Percentiles rank a stretch among this genome's conserved stretches.
Conservation (phyloP, 2,113 vertebrate genomes). For the Catharus bicknelli region DNA sequence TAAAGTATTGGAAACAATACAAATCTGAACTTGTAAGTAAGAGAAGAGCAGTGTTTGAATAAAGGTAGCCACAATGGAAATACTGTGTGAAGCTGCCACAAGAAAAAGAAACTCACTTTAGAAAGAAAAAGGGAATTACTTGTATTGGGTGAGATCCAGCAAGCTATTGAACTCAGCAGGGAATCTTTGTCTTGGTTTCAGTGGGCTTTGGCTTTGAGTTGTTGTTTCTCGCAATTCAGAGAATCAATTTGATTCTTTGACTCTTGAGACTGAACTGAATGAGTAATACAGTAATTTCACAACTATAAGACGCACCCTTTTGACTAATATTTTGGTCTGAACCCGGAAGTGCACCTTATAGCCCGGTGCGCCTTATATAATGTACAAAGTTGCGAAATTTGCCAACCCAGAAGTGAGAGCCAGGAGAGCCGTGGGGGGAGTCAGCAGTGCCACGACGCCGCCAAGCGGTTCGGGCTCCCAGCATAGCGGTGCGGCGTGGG, state of each 20-base stretch:
- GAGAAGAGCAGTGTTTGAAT: background rate
- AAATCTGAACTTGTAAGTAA: background rate
- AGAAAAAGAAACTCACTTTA: background rate
- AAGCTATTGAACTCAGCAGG: slow-evolving; percentile 2
- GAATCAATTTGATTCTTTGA: background rate
- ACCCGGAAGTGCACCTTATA: too few relatives aligned
- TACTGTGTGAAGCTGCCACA: background rate
- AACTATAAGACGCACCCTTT: too few relatives aligned
- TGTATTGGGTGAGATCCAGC: background rate
- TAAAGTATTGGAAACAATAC: background rate
- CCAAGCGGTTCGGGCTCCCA: too few relatives aligned
- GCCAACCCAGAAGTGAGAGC: too few relatives aligned
- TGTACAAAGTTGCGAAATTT: too few relatives aligned
- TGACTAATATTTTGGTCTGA: too few relatives aligned
- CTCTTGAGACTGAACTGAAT: background rate
- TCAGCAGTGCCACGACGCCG: too few relatives aligned
- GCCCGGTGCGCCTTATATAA: too few relatives aligned
- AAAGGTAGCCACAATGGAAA: background rate
- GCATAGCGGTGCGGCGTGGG: too few relatives aligned
- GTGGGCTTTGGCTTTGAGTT: background rate
- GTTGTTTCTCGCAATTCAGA: background rate
- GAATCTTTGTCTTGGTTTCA: slow-evolving; percentile 48
- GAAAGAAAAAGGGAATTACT: background rate
- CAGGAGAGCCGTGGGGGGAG: too few relatives aligned
- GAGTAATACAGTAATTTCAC: background rate